Percentiles rank a stretch among this genome's conserved stretches.
Conservation (phyloP, 64 coral and sea anemone species). For the Actinia tenebrosa region DNA sequence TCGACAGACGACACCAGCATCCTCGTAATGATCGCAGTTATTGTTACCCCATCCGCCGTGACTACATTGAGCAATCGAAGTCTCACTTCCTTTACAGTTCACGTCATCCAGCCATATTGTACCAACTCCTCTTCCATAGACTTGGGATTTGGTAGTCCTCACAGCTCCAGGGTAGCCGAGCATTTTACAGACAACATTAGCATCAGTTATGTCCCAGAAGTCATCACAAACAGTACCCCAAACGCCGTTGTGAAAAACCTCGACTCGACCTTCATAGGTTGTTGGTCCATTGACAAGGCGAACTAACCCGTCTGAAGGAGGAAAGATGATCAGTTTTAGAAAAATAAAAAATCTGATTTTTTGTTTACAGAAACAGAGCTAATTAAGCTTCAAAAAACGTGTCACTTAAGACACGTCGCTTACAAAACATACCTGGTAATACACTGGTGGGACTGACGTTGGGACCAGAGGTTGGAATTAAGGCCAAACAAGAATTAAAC, state of each 20-base stretch:
- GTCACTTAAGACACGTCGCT: neutral
- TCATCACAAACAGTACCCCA: conserved; percentile 22
- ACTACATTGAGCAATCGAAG: neutral
- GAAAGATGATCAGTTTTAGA: neutral
- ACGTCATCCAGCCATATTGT: conserved; percentile 10
- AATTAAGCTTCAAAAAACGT: too few species aligned
- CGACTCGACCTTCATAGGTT: conserved; percentile 7
- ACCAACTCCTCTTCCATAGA: neutral
- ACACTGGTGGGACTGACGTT: neutral
- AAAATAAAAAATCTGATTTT: neutral
- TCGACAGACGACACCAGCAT: conserved; percentile 9
- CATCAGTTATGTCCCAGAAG: neutral
- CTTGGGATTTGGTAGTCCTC: neutral
- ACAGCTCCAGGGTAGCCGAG: conserved; percentile 2
- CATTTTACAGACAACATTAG: neutral
- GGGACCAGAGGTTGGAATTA: neutral
- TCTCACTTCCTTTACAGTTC: neutral
- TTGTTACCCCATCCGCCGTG: conserved; percentile 2
- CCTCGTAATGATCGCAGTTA: conserved; percentile 15
- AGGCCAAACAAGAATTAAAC: neutral
- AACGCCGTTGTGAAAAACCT: neutral
- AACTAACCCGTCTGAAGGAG: neutral
- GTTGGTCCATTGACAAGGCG: neutral
- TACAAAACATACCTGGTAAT: neutral
- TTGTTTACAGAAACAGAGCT: too few species aligned